phyloP scores from a whole-genome alignment of 2,888 invertebrate genomes.

The Oasisia sp. region DNA sequence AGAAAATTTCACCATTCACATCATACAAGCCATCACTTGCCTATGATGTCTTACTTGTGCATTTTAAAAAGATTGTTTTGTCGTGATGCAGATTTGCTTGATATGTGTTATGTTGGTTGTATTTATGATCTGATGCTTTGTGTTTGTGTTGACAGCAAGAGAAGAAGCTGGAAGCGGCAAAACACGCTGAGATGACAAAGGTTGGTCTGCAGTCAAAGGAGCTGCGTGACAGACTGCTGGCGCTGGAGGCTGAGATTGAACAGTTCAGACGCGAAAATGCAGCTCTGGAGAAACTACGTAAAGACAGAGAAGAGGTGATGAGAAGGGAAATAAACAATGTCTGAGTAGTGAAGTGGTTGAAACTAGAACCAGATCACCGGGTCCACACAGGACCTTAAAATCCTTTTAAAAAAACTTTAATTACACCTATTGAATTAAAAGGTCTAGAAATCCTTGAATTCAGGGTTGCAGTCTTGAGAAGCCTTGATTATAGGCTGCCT shows the following conservation, averaged over 20 bases:
- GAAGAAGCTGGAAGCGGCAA: slow-evolving; percentile 27
- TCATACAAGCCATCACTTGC: too few species aligned
- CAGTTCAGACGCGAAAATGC: slow-evolving; percentile 61
- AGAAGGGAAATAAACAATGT: not conserved
- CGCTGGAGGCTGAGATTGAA: slow-evolving; percentile 64
- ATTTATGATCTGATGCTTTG: not conserved
- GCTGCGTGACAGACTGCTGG: slow-evolving; percentile 60
- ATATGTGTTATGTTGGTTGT: too few species aligned
- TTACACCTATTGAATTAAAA: too few species aligned
- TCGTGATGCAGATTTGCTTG: too few species aligned
- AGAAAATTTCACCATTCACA: too few species aligned
- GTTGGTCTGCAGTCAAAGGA: slow-evolving; percentile 59
- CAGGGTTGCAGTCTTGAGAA: too few species aligned
- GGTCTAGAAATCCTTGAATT: too few species aligned
- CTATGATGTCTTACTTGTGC: too few species aligned
- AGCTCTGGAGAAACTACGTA: slow-evolving; percentile 54
- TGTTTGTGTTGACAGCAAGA: slow-evolving; percentile 25
- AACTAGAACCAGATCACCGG: not conserved
- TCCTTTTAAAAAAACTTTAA: too few species aligned
- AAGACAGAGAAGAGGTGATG: slow-evolving; percentile 61
- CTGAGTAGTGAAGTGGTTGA: not conserved
- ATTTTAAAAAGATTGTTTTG: too few species aligned
- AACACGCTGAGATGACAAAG: slow-evolving; percentile 29
- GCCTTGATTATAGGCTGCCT: too few species aligned
- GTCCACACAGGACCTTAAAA: too few species aligned